Percentiles rank a stretch among this genome's conserved stretches.
Conservation (phyloP, 2,797 vertebrate genomes). For the Coranthus polyacanthus region DNA sequence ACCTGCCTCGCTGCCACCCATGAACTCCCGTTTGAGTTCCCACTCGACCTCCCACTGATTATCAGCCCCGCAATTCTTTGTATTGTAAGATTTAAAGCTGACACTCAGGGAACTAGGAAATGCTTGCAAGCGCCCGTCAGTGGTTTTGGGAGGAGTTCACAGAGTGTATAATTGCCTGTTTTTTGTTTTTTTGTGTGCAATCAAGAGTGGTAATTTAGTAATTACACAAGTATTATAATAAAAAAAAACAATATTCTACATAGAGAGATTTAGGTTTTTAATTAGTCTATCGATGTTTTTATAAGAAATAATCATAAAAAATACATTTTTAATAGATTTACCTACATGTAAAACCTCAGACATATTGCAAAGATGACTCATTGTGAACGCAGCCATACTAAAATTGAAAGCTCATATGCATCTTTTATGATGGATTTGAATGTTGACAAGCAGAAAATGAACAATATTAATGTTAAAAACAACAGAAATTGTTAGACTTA, state of each 20-base stretch:
- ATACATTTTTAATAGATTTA: background rate
- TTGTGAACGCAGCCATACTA: background rate
- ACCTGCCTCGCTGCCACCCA: constrained; percentile 58
- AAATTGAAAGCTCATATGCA: too few relatives aligned
- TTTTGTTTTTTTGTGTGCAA: too few relatives aligned
- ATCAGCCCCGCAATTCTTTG: constrained; percentile 56
- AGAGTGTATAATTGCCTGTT: background rate
- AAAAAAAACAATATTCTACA: too few relatives aligned
- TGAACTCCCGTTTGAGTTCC: constrained; percentile 48
- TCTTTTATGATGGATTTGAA: background rate
- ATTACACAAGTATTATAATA: too few relatives aligned
- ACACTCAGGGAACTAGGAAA: constrained; percentile 57
- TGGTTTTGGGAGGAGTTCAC: constrained; percentile 35
- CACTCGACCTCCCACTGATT: constrained; percentile 63
- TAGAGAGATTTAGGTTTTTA: too few relatives aligned
- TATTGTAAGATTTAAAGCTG: constrained; percentile 55
- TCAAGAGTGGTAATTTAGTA: too few relatives aligned
- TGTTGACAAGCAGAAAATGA: too few relatives aligned
- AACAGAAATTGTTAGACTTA: too few relatives aligned
- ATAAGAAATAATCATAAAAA: background rate
- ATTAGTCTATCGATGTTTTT: too few relatives aligned
- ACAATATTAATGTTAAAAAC: background rate
- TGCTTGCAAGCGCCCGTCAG: constrained; percentile 43
- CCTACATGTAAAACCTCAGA: background rate
- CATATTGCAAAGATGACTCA: background rate